Conservation (phyloP, 2,797 vertebrate genomes). For the Huso huso region DNA sequence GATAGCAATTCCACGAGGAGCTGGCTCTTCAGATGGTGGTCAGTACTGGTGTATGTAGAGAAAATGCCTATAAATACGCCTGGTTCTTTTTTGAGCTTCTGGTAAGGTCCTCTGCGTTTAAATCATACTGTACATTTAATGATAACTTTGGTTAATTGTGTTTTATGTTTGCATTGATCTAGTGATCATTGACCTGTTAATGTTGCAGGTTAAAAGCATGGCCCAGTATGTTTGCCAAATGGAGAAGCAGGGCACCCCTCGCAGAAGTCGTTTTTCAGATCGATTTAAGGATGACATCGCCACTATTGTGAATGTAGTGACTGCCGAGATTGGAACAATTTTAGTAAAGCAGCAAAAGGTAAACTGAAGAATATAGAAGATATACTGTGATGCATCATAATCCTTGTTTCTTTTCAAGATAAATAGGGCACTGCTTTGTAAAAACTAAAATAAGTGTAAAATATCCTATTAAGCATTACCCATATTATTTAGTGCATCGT, state of each 20-base stretch:
- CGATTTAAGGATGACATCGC: slow-evolving; percentile 92
- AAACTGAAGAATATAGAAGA: slow-evolving; percentile 11
- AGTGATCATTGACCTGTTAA: background rate
- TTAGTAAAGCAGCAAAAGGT: slow-evolving; percentile 91
- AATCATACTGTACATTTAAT: background rate
- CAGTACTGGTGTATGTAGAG: slow-evolving; percentile 90
- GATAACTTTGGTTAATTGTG: no score
- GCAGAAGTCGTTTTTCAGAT: slow-evolving; percentile 81
- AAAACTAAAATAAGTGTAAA: background rate
- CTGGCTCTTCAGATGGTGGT: slow-evolving; percentile 96
- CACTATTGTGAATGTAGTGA: slow-evolving; percentile 88
- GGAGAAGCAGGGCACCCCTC: slow-evolving; percentile 67
- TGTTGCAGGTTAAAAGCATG: slow-evolving; percentile 88
- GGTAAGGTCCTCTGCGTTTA: slow-evolving; percentile 58
- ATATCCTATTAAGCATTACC: background rate
- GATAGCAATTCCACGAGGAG: slow-evolving; percentile 92
- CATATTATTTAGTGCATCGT: background rate
- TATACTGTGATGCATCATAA: background rate
- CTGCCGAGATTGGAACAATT: slow-evolving; percentile 87
- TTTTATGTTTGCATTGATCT: no score
- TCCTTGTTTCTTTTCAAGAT: background rate
- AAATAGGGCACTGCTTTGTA: no score
- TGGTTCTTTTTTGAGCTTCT: slow-evolving; percentile 99
- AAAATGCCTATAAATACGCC: slow-evolving; percentile 89
- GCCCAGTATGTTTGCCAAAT: slow-evolving; percentile 80